These are phyloP conservation scores for chimpanzee (Pan troglodytes) DNA, from an alignment of 2,113 vertebrate species.

Conservation along the genomic window NHGRI_mPanTro3-v2.1_pri NC_072411.2:25498501-25499000, in stretches of 20 bases:
- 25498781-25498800: fast-evolving
- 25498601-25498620: neutral
- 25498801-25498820: neutral
- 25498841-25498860: neutral
- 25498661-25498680: neutral
- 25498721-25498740: neutral
- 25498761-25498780: neutral
- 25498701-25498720: neutral
- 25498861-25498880: neutral
- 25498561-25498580: neutral
- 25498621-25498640: neutral
- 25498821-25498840: neutral
- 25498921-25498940: neutral
- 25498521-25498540: neutral
- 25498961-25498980: neutral
- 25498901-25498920: neutral
- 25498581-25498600: neutral
- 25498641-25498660: neutral
- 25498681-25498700: neutral
- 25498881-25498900: neutral
- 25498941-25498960: neutral
- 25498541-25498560: neutral
- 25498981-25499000: neutral
- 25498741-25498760: neutral
- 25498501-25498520: neutral